Percentiles rank a stretch among this genome's conserved stretches.
Conservation (phyloP, 2,888 invertebrate genomes). For the Drosophila algonquin region DNA sequence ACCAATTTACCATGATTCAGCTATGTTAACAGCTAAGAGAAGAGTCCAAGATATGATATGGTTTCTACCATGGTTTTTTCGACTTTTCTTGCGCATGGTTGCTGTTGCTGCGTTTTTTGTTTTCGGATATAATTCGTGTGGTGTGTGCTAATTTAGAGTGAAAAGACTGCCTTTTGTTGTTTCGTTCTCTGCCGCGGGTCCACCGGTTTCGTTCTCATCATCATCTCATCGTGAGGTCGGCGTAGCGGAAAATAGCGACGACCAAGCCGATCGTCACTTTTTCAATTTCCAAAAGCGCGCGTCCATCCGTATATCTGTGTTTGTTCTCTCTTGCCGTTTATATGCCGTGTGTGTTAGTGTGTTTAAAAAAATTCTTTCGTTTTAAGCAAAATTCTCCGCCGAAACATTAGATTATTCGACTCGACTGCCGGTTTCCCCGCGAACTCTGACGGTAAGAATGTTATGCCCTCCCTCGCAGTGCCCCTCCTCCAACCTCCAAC, state of each 20-base stretch:
- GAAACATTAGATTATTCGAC: background rate
- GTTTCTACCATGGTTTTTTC: too few relatives aligned
- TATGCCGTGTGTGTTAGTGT: slow-evolving; percentile 21
- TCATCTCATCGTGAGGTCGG: slow-evolving; percentile 2
- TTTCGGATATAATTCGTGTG: slow-evolving; percentile 55
- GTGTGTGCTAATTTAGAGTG: slow-evolving; percentile 42
- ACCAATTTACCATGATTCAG: too few relatives aligned
- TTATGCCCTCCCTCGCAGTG: slow-evolving; percentile 39
- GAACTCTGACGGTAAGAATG: slow-evolving; percentile 61
- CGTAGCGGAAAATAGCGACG: slow-evolving; percentile 7
- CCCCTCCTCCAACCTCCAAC: slow-evolving; percentile 24
- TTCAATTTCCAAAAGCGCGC: slow-evolving; percentile 41
- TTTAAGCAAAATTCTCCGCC: slow-evolving; percentile 59
- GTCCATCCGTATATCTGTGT: slow-evolving; percentile 46
- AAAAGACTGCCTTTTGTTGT: slow-evolving; percentile 25
- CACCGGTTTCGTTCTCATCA: slow-evolving; percentile 21
- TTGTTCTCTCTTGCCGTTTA: slow-evolving; percentile 20
- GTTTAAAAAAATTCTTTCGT: slow-evolving; percentile 55
- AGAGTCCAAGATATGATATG: too few relatives aligned
- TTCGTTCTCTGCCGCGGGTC: too few relatives aligned
- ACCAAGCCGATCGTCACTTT: slow-evolving; percentile 30
- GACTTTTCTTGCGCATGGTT: too few relatives aligned
- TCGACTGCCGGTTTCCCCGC: slow-evolving; percentile 49
- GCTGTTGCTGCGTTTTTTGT: slow-evolving; percentile 35
- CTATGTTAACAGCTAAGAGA: too few relatives aligned